Base-by-base conservation (phyloP, 2,888 invertebrate species). In the Sphecodes monilicornis region DNA sequence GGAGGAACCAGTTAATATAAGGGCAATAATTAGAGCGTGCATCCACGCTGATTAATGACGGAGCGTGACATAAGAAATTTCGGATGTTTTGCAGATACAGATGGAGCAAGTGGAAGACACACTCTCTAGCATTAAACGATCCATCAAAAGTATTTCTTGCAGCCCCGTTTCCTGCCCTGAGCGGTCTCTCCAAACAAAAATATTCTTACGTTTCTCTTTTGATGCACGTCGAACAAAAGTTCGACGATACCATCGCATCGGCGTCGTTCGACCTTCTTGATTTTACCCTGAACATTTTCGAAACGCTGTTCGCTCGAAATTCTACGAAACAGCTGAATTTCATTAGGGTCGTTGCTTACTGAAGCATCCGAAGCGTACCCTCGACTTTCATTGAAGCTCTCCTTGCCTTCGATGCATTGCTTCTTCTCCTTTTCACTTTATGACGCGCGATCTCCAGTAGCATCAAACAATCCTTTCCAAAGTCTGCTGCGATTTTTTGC, bases 21-120 rank as follows among this genome's bases (percentile, higher is more conserved):
- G 87, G 66, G 72, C 39, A 80, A 84, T 82, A 84, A 84, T 84
- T 84, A 82, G 84, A 82, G 82, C 82, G 78, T 75, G 70, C 18
- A 80, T 80, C 69, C 64, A 10, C 29, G 70, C 41, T 60, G 78
- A 85, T 85, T 85, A 73, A 87, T 87, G 73, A 18, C 46, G 43
- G 43, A 77, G 57, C 69, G 22, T 78, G 68, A 57, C 60, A 76
- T 69, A 82, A 85, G 41, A 46, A 79, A n/a, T 36, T 76, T 66
- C 16, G 64, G 29, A 75, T 72, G 72, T 82, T 79, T 84, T 71
- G 26, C 26, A 60, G 43, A 36, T 22, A 22, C 32, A 57, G 64
- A 43, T 70, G 36, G 29, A 66, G 22, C 54, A 26, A 71, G 5
- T 4, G 39, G 46, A 68, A 81, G 46, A 73, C 43, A 29, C 22